phyloP scores from a whole-genome alignment of 30 jellyfish, hydroid and myxozoan genomes.

The Clytia hemisphaerica region DNA sequence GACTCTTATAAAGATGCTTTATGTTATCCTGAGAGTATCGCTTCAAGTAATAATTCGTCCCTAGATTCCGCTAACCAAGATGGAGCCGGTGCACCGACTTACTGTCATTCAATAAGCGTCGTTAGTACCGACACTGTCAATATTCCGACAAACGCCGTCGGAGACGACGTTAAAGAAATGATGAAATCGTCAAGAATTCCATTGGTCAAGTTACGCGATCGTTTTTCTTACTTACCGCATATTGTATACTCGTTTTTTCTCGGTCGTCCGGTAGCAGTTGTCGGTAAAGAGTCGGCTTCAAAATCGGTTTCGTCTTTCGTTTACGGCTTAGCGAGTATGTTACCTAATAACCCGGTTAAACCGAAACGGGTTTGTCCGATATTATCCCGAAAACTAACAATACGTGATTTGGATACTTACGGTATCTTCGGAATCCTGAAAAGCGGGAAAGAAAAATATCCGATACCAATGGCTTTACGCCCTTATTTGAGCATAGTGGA shows the following conservation, averaged over 20 bases:
- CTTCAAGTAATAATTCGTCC: constrained; percentile 15
- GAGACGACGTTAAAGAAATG: too few species aligned
- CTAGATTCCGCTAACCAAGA: not conserved
- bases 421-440: too few species aligned
- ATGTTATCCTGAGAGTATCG: not conserved
- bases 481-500: constrained; percentile 72
- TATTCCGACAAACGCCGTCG: not conserved
- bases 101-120: not conserved
- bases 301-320: constrained; percentile 35
- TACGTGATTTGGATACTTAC: too few species aligned
- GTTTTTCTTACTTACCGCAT: constrained; percentile 62
- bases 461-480: constrained; percentile 47
- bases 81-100: not conserved
- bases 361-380: too few species aligned
- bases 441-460: constrained; percentile 37
- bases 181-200: too few species aligned
- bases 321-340: constrained; percentile 43
- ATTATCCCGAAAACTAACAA: too few species aligned
- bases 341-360: constrained; percentile 42
- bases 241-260: constrained; percentile 58
- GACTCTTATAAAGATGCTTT: constrained; percentile 22
- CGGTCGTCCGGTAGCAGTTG: constrained; percentile 75
- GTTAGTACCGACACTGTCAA: not conserved
- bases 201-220: constrained; percentile 29
- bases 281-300: constrained; percentile 41